phyloP scores from a whole-genome alignment of 2,797 vertebrate species.

The Hippopotamyrus pictus region DNA sequence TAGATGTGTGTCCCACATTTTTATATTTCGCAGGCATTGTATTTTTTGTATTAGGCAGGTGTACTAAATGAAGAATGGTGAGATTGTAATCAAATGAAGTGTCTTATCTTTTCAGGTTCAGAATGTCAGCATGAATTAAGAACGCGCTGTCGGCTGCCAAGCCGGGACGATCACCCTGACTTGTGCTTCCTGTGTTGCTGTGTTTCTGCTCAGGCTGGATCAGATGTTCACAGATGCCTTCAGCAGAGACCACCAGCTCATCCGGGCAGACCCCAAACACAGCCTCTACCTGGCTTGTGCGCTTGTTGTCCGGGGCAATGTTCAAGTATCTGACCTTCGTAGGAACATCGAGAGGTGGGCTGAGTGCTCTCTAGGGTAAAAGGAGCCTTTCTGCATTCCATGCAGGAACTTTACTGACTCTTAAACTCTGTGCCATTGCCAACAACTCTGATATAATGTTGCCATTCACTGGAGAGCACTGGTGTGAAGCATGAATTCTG shows the following conservation, averaged over 20 bases:
- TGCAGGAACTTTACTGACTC: background rate
- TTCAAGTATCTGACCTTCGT: conserved; percentile 88
- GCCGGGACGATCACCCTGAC: background rate
- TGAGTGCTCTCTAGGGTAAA: background rate
- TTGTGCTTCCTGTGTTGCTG: background rate
- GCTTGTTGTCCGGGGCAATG: conserved; percentile 83
- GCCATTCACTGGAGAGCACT: conserved; percentile 36
- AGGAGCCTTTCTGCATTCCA: background rate
- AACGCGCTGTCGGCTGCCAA: background rate
- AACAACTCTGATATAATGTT: conserved; percentile 21
- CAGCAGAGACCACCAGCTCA: conserved; percentile 87
- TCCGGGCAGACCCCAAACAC: conserved; percentile 80
- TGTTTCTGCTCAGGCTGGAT: conserved; percentile 67
- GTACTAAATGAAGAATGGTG: background rate
- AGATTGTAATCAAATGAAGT: background rate
- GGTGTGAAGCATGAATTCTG: background rate
- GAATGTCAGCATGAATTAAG: background rate
- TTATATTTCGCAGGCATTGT: background rate
- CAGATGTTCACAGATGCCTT: conserved; percentile 97
- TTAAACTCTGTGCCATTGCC: conserved; percentile 13
- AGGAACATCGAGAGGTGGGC: conserved; percentile 91
- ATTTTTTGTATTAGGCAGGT: background rate
- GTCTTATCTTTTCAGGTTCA: background rate
- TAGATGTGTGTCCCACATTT: background rate
- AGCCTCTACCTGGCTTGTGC: conserved; percentile 88